Base-by-base conservation (phyloP, 2,113 vertebrate species). In the Hystrix cristata region DNA sequence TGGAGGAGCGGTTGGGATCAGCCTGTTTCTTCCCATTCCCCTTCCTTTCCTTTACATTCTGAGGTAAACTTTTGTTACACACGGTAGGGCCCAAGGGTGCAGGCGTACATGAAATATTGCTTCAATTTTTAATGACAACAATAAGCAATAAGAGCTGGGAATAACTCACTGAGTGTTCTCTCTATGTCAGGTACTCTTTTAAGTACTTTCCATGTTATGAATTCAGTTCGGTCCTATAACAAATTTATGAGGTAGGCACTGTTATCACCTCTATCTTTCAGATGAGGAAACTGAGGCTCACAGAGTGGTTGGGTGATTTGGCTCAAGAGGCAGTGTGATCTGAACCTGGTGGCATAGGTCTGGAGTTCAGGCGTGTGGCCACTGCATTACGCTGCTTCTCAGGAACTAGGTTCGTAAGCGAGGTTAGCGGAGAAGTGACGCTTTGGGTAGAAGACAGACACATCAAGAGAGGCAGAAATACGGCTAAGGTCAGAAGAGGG, bases 401-500 rank as follows among this genome's bases (percentile, higher is more conserved):
- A 11, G 53, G 19, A 12, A 51, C 67, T 11, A 6, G 6, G 11
- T 2, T 4, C 4, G 5, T 19, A 31, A 23, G 51, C 1, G 3
- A 62, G 31, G 34, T 74, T n/a, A 34, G 53, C 15, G 18, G 43
- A 62, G 62, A 90, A 38, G 38, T 38, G 43, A 19, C 31, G 6
- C 53, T 12, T 31, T 19, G 29, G 16, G 11, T 34, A 8, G 31
- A 91, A 82, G 59, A 31, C 65, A 31, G 13, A 62, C 7, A 9
- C 55, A 16, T 85, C 48, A 2, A 31, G 86, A 90, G 69, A 79
- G 18, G 31, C 78, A 38, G 76, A 69, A 46, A 31, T 38, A 51
- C 5, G 51, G 46, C 10, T 0, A 2, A 31, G 51, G 57, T 3
- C 23, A 4, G 48, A 46, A 60, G 31, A 51, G 31, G 21, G 43